Conservation (phyloP, 2,888 invertebrate genomes). For the Idaea straminata region DNA sequence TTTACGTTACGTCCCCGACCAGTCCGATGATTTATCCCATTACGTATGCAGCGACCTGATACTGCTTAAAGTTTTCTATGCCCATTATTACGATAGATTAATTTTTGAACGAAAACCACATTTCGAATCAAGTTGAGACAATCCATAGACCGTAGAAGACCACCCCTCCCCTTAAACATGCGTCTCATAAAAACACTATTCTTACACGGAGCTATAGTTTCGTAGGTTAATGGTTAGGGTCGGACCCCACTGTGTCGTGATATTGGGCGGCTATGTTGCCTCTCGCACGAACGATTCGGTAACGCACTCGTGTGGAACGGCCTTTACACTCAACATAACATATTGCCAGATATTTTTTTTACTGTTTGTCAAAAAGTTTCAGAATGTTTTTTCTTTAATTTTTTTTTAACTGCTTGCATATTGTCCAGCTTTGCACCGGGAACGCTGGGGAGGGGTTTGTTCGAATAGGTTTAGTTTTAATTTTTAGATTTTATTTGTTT, state of each 20-base stretch:
- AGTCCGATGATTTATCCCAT: too few species aligned
- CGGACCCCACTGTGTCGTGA: slow-evolving; percentile 39
- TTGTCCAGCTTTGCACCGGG: too few species aligned
- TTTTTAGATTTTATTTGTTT: too few species aligned
- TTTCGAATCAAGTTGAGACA: background rate
- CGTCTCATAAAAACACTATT: slow-evolving; percentile 28
- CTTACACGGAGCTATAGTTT: slow-evolving; percentile 22
- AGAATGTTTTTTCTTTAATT: background rate
- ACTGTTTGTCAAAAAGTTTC: background rate
- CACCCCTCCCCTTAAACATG: slow-evolving; percentile 15
- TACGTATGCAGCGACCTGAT: background rate
- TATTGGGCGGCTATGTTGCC: slow-evolving; percentile 67
- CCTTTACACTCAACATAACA: slow-evolving; percentile 26
- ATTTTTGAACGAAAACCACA: background rate
- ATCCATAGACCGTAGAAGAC: background rate
- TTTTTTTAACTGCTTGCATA: background rate
- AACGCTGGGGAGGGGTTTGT: too few species aligned
- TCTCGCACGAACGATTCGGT: slow-evolving; percentile 55
- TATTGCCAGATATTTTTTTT: background rate
- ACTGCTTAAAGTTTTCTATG: background rate
- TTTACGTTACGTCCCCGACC: too few species aligned
- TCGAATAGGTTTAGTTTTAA: too few species aligned
- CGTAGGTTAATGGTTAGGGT: slow-evolving; percentile 30
- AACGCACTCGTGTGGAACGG: slow-evolving; percentile 57
- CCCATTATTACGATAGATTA: background rate